Percentiles rank a stretch among this genome's conserved stretches.
phyloP scores from a whole-genome alignment of 1,140 invertebrate species.

The Drosophila kanapiae region DNA sequence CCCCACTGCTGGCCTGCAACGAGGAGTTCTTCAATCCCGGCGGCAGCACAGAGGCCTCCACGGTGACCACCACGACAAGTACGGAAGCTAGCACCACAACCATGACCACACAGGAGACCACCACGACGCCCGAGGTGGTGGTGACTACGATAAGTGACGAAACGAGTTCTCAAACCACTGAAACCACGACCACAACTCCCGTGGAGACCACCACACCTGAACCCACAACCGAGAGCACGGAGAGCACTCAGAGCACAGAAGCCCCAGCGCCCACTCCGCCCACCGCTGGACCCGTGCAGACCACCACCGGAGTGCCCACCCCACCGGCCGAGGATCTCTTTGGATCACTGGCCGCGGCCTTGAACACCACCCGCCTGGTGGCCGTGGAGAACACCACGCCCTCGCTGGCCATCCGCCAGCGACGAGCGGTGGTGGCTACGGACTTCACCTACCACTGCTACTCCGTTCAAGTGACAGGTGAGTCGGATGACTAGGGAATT shows the following conservation, averaged over 20 bases:
- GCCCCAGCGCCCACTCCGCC: constrained; percentile 61
- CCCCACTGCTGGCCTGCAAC: constrained; percentile 68
- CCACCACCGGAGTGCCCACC: constrained; percentile 66
- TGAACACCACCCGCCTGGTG: constrained; percentile 38
- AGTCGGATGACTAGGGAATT: constrained; percentile 1
- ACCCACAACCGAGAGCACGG: constrained; percentile 20
- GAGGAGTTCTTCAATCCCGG: constrained; percentile 70
- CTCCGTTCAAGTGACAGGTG: constrained; percentile 48
- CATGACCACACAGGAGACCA: constrained; percentile 3
- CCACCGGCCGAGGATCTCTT: constrained; percentile 61
- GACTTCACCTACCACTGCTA: constrained; percentile 73
- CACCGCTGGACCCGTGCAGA: constrained; percentile 61
- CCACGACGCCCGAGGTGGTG: constrained; percentile 9
- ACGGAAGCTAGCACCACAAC: constrained; percentile 36
- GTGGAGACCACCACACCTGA: constrained; percentile 33
- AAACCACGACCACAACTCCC: constrained; percentile 19
- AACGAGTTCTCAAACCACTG: constrained; percentile 14
- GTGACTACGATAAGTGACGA: constrained; percentile 9
- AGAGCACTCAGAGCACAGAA: constrained; percentile 49
- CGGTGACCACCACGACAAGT: constrained; percentile 54
- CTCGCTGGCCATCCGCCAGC: constrained; percentile 51
- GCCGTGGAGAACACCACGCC: constrained; percentile 9
- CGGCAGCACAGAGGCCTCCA: constrained; percentile 68
- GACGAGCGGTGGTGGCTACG: constrained; percentile 40
- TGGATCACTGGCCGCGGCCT: not conserved